Percentiles rank a stretch among this genome's conserved stretches.
Evolutionary conservation across 2,888 invertebrate genomes (phyloP).

Genomic region (Anthoptus insignis): DNA sequence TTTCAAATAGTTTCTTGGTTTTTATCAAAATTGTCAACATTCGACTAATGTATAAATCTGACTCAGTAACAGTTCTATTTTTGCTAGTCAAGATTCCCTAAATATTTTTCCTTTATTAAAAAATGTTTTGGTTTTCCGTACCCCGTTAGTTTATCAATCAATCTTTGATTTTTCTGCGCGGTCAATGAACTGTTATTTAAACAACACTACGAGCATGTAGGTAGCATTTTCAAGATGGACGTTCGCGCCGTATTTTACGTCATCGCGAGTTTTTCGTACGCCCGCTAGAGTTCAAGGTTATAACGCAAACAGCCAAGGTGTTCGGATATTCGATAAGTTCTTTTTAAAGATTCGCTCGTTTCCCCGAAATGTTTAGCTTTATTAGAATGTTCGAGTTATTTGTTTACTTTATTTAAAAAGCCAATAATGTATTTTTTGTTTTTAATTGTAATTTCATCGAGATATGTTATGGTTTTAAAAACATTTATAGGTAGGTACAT

Average conservation of each 20-base stretch:
- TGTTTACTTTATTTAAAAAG: too few species aligned
- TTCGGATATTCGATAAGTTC: slow-evolving; percentile 40
- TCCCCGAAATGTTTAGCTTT: background rate
- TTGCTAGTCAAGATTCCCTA: too few species aligned
- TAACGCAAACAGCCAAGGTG: slow-evolving; percentile 13
- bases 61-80: too few species aligned
- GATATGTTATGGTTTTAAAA: too few species aligned
- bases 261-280: slow-evolving; percentile 54
- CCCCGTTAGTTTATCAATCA: background rate
- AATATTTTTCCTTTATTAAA: too few species aligned
- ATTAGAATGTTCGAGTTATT: background rate
- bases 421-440: too few species aligned
- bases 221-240: slow-evolving; percentile 31
- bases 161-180: background rate
- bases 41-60: too few species aligned
- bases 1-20: too few species aligned
- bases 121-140: background rate
- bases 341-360: slow-evolving; percentile 4
- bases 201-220: slow-evolving; percentile 1
- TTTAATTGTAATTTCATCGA: background rate
- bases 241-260: slow-evolving; percentile 62
- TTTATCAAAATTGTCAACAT: too few species aligned
- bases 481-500: too few species aligned
- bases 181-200: slow-evolving; percentile 17
- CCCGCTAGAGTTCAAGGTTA: slow-evolving; percentile 64